A percentile compares a stretch with the other conserved stretches of the same genome.
Evolutionary conservation across 1,140 invertebrate genomes (phyloP).

Genomic region (Lineus longissimus): DNA sequence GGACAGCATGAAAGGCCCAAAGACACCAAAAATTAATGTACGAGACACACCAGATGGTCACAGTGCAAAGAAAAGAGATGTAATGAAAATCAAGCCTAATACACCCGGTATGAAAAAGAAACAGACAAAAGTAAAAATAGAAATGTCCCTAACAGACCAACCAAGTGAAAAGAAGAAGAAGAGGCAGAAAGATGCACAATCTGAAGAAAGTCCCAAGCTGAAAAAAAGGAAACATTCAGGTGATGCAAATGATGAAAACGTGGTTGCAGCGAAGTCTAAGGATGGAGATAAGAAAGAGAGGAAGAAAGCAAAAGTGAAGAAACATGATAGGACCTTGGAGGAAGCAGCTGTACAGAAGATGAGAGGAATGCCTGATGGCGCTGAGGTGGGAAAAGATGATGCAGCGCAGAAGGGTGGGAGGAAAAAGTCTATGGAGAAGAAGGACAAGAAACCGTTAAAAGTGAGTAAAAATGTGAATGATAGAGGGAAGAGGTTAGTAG

Average conservation of each 20-base stretch:
- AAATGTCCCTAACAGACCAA: no score
- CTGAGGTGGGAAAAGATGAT: conserved; percentile 22
- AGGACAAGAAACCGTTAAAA: conserved; percentile 15
- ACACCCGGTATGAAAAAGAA: no score
- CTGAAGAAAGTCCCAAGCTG: no score
- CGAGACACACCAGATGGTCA: neutral
- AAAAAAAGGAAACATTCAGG: no score
- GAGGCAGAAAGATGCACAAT: no score
- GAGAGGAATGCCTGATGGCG: conserved; percentile 47
- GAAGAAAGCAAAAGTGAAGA: conserved; percentile 20
- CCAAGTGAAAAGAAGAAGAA: no score
- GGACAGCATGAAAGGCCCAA: no score
- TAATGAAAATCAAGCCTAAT: no score
- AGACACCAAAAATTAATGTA: neutral
- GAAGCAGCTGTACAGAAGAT: conserved; percentile 37
- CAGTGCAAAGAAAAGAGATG: neutral
- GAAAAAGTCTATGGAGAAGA: conserved; percentile 8
- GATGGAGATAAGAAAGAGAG: no score
- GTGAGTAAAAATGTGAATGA: conserved; percentile 15
- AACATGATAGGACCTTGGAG: conserved; percentile 37
- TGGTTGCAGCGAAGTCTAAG: no score
- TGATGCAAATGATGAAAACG: no score
- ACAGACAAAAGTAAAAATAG: no score
- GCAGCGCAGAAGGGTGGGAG: conserved; percentile 43
- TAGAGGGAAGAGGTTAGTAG: conserved; percentile 31